These are phyloP conservation scores for Megaustenia siamemsis DNA, from an alignment of 2,888 invertebrate genomes.

Conservation along the genomic window DNA sequence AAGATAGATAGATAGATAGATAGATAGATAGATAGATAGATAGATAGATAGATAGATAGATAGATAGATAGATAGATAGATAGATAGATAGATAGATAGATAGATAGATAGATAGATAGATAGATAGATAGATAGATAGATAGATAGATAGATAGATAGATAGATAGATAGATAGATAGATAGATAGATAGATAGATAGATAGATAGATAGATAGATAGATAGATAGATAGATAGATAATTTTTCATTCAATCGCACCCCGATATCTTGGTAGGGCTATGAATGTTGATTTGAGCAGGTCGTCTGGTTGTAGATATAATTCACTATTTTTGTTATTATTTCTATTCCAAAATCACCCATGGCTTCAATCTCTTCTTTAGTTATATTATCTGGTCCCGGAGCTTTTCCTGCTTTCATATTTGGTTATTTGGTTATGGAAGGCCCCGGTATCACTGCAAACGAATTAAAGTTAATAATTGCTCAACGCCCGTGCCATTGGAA, in stretches of 20 bases:
- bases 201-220: slow-evolving; percentile 31
- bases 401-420: too few relatives aligned
- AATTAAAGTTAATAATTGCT: too few relatives aligned
- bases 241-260: not conserved
- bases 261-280: too few relatives aligned
- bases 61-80: not conserved
- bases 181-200: slow-evolving; percentile 31
- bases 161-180: slow-evolving; percentile 31
- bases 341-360: too few relatives aligned
- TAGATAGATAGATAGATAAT: slow-evolving; percentile 29
- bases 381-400: too few relatives aligned
- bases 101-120: not conserved
- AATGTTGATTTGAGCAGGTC: too few relatives aligned
- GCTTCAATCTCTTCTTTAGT: too few relatives aligned
- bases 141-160: slow-evolving; percentile 21
- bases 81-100: not conserved
- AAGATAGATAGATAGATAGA: not conserved
- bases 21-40: slow-evolving; percentile 5
- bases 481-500: too few relatives aligned
- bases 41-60: not conserved
- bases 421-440: too few relatives aligned
- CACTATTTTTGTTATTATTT: too few relatives aligned
- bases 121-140: not conserved
- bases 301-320: too few relatives aligned
- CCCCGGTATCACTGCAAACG: too few relatives aligned